These are phyloP conservation scores for Maccullochella peelii DNA, from an alignment of 2,113 vertebrate species.

Conservation along the genomic window DNA sequence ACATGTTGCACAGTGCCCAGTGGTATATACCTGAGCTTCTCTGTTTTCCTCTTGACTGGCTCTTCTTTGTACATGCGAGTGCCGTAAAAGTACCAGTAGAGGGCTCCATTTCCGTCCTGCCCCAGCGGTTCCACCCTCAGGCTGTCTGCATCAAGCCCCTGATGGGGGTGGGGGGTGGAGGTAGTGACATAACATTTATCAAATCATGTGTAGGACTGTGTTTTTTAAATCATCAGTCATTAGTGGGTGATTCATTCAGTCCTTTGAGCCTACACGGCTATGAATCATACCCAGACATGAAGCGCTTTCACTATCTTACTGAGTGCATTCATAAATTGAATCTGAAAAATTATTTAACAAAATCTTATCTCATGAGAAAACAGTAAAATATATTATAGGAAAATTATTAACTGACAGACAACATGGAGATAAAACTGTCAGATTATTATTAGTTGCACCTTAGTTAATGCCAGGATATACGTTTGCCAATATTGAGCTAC, in stretches of 20 bases:
- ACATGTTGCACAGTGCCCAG: accelerated
- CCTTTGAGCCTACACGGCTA: background rate
- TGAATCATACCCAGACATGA: slow-evolving; percentile 21
- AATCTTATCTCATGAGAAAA: background rate
- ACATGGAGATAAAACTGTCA: background rate
- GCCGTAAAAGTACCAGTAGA: slow-evolving; percentile 99
- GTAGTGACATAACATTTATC: slow-evolving; percentile 24
- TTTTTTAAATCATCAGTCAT: slow-evolving; percentile 50
- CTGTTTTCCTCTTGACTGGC: slow-evolving; percentile 80
- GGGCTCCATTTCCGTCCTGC: slow-evolving; percentile 92
- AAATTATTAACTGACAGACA: background rate
- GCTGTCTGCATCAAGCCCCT: slow-evolving; percentile 97
- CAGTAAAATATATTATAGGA: background rate
- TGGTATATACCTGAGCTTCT: slow-evolving; percentile 84
- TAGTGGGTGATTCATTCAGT: slow-evolving; percentile 40
- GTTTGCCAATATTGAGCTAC: background rate
- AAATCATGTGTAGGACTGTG: slow-evolving; percentile 19
- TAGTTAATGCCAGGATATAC: background rate
- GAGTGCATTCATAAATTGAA: slow-evolving; percentile 17
- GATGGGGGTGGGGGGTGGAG: slow-evolving; percentile 5
- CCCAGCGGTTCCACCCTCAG: slow-evolving; percentile 96
- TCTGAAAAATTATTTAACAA: background rate
- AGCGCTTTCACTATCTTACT: slow-evolving; percentile 4
- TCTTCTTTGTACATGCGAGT: slow-evolving; percentile 98
- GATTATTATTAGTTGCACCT: slow-evolving; percentile 8